Base-by-base conservation (phyloP, 2,797 vertebrate genomes). In the Synanceia verrucosa region DNA sequence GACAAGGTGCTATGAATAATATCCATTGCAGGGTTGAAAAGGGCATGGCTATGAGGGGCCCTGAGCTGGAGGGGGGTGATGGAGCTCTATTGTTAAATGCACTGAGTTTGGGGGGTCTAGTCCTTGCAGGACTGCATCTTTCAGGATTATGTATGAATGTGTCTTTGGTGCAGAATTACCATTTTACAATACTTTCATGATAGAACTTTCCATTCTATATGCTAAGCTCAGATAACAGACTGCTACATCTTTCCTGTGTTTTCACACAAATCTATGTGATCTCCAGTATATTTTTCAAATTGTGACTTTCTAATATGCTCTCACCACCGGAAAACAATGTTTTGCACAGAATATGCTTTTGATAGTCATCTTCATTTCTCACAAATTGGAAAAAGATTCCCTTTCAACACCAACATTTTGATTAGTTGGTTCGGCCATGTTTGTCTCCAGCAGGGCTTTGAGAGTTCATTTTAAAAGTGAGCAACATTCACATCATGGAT, bases 1-100 rank as follows among this genome's bases (percentile, higher is more conserved):
- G 84, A 90, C 86, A 84, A 91, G 88, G 82, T 88, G 86, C 86
- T 83, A 76, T 89, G 89, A 89, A 89, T 87, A 85, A 81, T 86
- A 86, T 76, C 62, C 75, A 65, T 53, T 48, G 70, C 60, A 33
- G 79, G 69, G 85, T 83, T 87, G 76, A 83, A 84, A 81, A 83
- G 86, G 75, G 71, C 80, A 84, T 52, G 61, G 24, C 69, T 63
- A 34, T 44, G 41, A 44, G 66, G 78, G 75, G 72, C 26, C 69
- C 66, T 21, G 41, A 81, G 82, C 81, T 61, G 67, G 62, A 83
- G 69, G 85, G n/a, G 77, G 67, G 58, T 12, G 65, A 76, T 29
- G 79, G 47, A 23, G 73, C 60, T 60, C 62, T 76, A 77, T 81
- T 82, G 88, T 86, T 87, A 46, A 60, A 79, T 24, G 43, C 23